Evolutionary conservation across 2,888 invertebrate species (phyloP).

Genomic region (Perizoma flavofasciatum): DNA sequence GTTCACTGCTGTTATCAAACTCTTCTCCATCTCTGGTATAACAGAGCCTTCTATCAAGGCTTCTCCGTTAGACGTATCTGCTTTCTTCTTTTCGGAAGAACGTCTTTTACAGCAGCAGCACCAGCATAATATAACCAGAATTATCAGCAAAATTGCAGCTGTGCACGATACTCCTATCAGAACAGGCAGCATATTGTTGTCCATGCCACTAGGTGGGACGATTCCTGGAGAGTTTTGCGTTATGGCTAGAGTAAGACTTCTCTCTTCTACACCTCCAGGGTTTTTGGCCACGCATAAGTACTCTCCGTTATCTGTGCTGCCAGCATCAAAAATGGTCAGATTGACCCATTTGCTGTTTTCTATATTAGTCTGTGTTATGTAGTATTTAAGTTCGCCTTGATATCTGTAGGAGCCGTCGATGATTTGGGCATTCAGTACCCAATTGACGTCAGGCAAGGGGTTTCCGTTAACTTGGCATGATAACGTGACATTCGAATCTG

Average conservation of each 20-base stretch:
- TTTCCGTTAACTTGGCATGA: conserved; percentile 90
- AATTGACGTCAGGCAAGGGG: conserved; percentile 89
- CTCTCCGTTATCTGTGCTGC: conserved; percentile 87
- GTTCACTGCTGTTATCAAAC: conserved; percentile 92
- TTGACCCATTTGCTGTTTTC: conserved; percentile 86
- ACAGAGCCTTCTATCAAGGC: conserved; percentile 90
- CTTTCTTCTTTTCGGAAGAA: conserved; percentile 82
- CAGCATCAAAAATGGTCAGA: conserved; percentile 86
- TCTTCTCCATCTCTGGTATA: conserved; percentile 93
- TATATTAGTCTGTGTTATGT: conserved; percentile 56
- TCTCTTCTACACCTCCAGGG: conserved; percentile 90
- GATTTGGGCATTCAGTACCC: conserved; percentile 87
- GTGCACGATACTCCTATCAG: conserved; percentile 78
- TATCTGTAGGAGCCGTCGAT: conserved; percentile 81
- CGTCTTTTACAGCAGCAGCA: conserved; percentile 84
- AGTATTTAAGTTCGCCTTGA: conserved; percentile 79
- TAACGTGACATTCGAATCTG: conserved; percentile 87
- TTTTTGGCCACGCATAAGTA: conserved; percentile 93
- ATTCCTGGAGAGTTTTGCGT: conserved; percentile 71
- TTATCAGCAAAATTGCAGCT: conserved; percentile 77
- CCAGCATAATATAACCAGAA: conserved; percentile 79
- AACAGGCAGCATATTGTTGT: conserved; percentile 81
- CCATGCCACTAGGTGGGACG: conserved; percentile 78
- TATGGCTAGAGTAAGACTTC: conserved; percentile 87
- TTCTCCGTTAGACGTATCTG: conserved; percentile 85